phyloP scores from a whole-genome alignment of 2,113 vertebrate species.

The Chionodraco myersi region DNA sequence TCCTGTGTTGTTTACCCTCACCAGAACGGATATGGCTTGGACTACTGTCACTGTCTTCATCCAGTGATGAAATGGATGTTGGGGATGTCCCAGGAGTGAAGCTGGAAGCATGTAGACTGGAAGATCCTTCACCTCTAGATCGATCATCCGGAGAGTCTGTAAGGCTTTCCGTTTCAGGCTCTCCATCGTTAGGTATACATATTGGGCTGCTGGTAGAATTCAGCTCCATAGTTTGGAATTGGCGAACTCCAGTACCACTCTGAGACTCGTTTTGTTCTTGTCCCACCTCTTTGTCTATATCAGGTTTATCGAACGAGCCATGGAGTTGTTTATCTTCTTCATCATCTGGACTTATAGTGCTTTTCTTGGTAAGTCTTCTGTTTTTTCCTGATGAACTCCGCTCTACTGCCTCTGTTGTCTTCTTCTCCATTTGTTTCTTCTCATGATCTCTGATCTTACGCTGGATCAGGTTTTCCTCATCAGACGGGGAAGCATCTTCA shows the following conservation, averaged over 20 bases:
- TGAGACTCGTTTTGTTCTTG: constrained; percentile 78
- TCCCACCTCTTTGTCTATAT: constrained; percentile 84
- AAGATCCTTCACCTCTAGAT: constrained; percentile 95
- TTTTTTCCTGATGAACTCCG: constrained; percentile 84
- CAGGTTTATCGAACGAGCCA: constrained; percentile 85
- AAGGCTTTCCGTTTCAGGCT: constrained; percentile 94
- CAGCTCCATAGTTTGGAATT: constrained; percentile 88
- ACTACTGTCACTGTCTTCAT: constrained; percentile 98
- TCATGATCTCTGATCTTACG: constrained; percentile 87
- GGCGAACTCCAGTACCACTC: constrained; percentile 74
- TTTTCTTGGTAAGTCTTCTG: constrained; percentile 87
- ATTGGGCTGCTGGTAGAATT: constrained; percentile 86
- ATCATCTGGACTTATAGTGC: constrained; percentile 89
- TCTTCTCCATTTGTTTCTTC: constrained; percentile 82
- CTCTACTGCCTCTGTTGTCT: constrained; percentile 80
- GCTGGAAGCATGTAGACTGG: constrained; percentile 96
- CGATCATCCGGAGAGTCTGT: constrained; percentile 97
- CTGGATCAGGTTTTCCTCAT: constrained; percentile 88
- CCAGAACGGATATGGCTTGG: constrained; percentile 91
- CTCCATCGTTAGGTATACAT: constrained; percentile 84
- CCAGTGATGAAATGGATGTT: constrained; percentile 95
- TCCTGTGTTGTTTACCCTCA: constrained; percentile 95
- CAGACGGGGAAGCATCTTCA: constrained; percentile 93
- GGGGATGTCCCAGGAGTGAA: constrained; percentile 98
- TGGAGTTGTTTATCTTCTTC: constrained; percentile 85